phyloP scores from a whole-genome alignment of 2,888 invertebrate species.

The Tribolium freemani region DNA sequence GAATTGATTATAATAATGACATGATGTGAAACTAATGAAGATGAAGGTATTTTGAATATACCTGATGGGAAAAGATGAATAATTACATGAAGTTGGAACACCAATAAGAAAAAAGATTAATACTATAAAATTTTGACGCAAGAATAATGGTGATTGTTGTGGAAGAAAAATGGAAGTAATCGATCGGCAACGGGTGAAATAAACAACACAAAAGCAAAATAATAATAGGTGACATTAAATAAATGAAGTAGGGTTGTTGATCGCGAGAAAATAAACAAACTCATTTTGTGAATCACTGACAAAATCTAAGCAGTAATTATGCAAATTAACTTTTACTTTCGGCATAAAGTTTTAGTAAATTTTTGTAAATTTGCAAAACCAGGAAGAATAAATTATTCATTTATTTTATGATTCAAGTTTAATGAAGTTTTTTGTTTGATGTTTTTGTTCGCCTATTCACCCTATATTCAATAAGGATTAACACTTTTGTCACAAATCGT shows the following conservation, averaged over 20 bases:
- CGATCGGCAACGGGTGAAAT: background rate
- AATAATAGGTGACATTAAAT: constrained; percentile 2
- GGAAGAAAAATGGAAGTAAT: constrained; percentile 3
- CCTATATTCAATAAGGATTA: no score
- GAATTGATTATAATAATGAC: constrained; percentile 8
- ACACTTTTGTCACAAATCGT: background rate
- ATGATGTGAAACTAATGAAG: constrained; percentile 7
- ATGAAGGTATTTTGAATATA: background rate
- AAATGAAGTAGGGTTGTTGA: background rate
- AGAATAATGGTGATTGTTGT: constrained; percentile 7
- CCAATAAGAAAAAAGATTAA: background rate
- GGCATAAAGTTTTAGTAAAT: no score
- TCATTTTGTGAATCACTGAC: no score
- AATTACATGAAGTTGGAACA: background rate
- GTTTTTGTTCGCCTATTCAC: no score
- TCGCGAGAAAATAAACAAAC: no score
- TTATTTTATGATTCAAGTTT: no score
- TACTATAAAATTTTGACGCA: background rate
- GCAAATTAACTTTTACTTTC: no score
- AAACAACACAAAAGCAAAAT: background rate
- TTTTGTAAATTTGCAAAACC: no score
- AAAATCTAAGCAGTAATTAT: no score
- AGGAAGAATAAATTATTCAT: no score
- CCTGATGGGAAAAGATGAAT: background rate
- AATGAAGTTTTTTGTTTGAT: no score